Evolutionary conservation across 2,888 invertebrate genomes (phyloP).

Genomic region (Dermolepida albohirtum): DNA sequence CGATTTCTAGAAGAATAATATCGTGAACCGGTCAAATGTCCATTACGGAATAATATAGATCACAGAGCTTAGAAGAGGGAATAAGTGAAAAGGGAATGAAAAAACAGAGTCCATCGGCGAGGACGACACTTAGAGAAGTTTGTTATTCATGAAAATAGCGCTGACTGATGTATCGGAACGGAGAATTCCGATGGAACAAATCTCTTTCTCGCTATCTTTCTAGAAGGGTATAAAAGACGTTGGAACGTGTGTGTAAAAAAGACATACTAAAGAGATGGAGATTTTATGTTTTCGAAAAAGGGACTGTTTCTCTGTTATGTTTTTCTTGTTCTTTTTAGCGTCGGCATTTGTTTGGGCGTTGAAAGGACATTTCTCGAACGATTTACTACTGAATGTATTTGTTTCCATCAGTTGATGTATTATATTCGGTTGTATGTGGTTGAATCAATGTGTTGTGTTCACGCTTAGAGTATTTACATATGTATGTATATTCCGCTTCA

Average conservation of each 20-base stretch:
- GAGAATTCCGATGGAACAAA: conserved; percentile 24
- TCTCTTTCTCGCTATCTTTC: conserved; percentile 12
- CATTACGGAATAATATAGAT: conserved; percentile 34
- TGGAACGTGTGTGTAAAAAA: conserved; percentile 24
- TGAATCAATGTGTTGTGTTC: neutral
- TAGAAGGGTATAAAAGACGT: conserved; percentile 25
- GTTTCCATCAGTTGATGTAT: conserved; percentile 33
- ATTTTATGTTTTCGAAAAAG: conserved; percentile 33
- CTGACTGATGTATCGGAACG: conserved; percentile 35
- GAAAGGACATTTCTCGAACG: conserved; percentile 34
- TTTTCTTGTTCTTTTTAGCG: conserved; percentile 28
- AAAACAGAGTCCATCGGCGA: conserved; percentile 22
- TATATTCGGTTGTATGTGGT: conserved; percentile 17
- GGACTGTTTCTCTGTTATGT: conserved; percentile 14
- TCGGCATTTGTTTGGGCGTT: conserved; percentile 30
- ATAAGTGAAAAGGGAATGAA: conserved; percentile 32
- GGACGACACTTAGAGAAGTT: conserved; percentile 33
- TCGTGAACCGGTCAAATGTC: conserved; percentile 23
- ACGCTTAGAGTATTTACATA: too few species aligned
- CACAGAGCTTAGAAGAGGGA: conserved; percentile 15
- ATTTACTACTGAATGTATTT: conserved; percentile 32
- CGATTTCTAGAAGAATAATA: neutral
- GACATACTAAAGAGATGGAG: conserved; percentile 34
- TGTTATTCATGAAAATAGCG: conserved; percentile 37
- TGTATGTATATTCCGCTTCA: too few species aligned